phyloP scores from a whole-genome alignment of 2,113 vertebrate genomes.

The Sprattus sprattus region DNA sequence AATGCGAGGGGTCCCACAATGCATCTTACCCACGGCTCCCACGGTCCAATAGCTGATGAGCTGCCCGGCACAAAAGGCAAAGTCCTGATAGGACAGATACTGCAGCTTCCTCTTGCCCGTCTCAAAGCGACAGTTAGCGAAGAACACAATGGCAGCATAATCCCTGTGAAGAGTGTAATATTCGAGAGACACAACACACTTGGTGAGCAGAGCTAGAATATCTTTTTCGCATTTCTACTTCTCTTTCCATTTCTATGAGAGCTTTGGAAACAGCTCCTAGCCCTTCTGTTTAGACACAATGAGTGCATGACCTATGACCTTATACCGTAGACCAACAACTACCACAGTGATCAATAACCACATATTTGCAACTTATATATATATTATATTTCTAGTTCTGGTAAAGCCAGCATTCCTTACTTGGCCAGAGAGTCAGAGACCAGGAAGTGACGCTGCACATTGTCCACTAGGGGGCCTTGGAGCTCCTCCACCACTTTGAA shows the following conservation, averaged over 20 bases:
- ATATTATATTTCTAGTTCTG: background rate
- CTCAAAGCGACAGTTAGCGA: conserved; percentile 89
- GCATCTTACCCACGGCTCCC: conserved; percentile 80
- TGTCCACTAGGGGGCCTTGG: conserved; percentile 85
- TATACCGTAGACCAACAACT: background rate
- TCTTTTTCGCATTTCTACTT: too few species aligned
- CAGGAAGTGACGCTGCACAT: conserved; percentile 85
- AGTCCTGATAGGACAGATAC: conserved; percentile 87
- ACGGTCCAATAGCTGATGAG: conserved; percentile 89
- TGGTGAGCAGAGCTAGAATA: too few species aligned
- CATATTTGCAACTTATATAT: too few species aligned
- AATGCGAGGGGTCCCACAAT: background rate
- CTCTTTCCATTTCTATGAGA: too few species aligned
- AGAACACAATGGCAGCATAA: conserved; percentile 88
- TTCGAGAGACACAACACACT: conserved; percentile 20
- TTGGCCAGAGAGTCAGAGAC: conserved; percentile 83
- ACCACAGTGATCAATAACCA: background rate
- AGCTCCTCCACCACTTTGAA: conserved; percentile 91
- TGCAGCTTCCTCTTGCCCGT: conserved; percentile 87
- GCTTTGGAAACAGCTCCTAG: too few species aligned
- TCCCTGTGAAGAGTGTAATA: conserved; percentile 68
- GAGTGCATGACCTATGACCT: too few species aligned
- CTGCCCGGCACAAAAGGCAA: conserved; percentile 86
- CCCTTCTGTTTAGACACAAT: too few species aligned
- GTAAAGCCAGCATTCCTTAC: conserved; percentile 56